Percentiles rank a stretch among this genome's conserved stretches.
Evolutionary conservation across 2,113 vertebrate species (phyloP).

Genomic region (Microtus pennsylvanicus): DNA sequence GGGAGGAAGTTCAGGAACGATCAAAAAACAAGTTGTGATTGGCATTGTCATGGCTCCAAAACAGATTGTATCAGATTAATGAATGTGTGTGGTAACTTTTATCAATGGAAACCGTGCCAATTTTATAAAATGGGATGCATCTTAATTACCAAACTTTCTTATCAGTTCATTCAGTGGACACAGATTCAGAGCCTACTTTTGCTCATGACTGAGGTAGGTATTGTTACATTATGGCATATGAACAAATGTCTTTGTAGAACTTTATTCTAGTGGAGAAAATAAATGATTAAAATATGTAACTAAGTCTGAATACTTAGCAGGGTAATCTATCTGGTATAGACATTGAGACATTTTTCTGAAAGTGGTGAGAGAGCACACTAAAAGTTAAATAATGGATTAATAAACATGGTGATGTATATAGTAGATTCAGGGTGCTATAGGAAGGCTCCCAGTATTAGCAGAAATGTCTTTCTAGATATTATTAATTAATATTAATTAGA

Average conservation of each 20-base stretch:
- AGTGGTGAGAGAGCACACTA: neutral
- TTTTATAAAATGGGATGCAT: neutral
- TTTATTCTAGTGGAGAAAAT: neutral
- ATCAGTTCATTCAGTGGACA: neutral
- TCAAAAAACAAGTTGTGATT: neutral
- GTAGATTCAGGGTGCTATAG: neutral
- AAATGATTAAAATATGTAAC: neutral
- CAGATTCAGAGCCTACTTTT: neutral
- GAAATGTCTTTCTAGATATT: neutral
- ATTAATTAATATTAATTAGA: neutral
- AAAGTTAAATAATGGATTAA: neutral
- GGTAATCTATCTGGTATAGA: too few species aligned
- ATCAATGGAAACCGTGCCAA: neutral
- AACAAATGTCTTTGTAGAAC: neutral
- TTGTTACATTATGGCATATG: neutral
- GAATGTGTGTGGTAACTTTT: neutral
- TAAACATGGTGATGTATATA: neutral
- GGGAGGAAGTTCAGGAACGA: neutral
- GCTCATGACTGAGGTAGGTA: neutral
- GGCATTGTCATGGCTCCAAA: neutral
- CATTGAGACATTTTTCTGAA: neutral
- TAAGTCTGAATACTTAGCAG: too few species aligned
- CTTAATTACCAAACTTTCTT: neutral
- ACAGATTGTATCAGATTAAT: neutral
- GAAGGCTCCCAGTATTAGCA: neutral